Base-by-base conservation (phyloP, 2,113 vertebrate genomes). In the Argyrosomus japonicus region DNA sequence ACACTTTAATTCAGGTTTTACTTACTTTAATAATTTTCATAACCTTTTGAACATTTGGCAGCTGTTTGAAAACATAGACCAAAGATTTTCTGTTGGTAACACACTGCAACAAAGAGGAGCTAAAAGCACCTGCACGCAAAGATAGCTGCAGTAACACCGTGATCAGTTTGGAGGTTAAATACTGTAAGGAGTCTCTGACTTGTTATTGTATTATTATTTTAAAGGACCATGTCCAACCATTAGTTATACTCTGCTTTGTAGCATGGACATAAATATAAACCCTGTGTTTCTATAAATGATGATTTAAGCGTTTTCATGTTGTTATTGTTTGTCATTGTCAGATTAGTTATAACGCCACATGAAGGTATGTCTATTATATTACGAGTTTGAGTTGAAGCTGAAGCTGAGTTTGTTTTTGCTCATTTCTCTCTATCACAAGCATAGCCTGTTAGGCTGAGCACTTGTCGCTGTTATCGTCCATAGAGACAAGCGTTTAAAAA, bases 401-500 rank as follows among this genome's bases (percentile, higher is more conserved):
- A 56, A n/a, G n/a, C n/a, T n/a, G 65, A 6, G 15, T 47, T n/a
- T 7, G 19, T 74, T 72, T 62, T 71, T 23, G 51, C 36, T 65
- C 43, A 25, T 2, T 58, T 50, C 40, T 65, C 25, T 64, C 36
- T 18, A 56, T 60, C 63, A 61, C 29, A 75, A 13, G 27, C 53
- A 13, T 50, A 45, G 32, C 51, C 36, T 65, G 40, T 23, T 40
- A 53, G 47, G 21, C 13, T 62, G 32, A 68, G 21, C 54, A 61
- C 54, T 19, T 7, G 23, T 62, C 68, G 21, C 58, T 63, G 13
- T 36, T 57, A 63, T 53, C 53, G 43, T 67, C 57, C 4, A 48
- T 56, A 51, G 58, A 40, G 12, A 71, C 54, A 17, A 14, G 60
- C 56, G 62, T 75, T 79, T 23, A 50, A 87, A 56, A 75, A 63